Evolutionary conservation across 1,140 invertebrate species (phyloP), one percentile per base, ranked within the genome.

Genomic region (Amphibalanus amphitrite): DNA sequence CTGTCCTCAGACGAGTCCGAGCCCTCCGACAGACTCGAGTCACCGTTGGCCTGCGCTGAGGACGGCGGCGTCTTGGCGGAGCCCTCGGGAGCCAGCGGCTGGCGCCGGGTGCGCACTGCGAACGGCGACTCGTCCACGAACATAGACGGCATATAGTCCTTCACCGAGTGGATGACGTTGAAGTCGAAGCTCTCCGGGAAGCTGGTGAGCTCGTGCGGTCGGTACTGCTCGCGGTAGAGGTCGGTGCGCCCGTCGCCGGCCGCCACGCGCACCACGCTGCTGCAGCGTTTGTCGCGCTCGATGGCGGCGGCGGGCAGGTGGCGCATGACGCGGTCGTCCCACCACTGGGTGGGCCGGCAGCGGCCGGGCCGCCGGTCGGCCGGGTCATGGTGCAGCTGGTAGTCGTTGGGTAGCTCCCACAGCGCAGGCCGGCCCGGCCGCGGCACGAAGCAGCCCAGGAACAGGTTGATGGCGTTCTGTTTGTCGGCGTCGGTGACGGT

Each of bases 401-500:
- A 94, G 82, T 98, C 96, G 10, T 86, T 94, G 29, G 87, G 80
- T 40, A 91, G 83, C 75, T 95, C 92, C 95, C 95, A 98, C 70
- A 98, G 88, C 0, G 89, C 87, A 40, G 86, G 85, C 78, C 84
- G 84, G 69, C 83, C 84, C 76, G 87, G 84, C 70, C 87, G 84
- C 0, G 95, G 93, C 73, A 89, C 80, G 80, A 93, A 98, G 29
- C 95, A 83, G 15, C 97, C 97, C 69, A 99, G 83, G 81, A 99
- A 99, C 73, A 99, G 81, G 82, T 99, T 99, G 75, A 98, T 97
- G 0, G 94, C 95, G 78, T 96, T 93, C 80, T 99, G 97, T 79
- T 99, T 99, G 78, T 99, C 97, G 59, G 93, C 89, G 84, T 98
- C 96, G 78, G 93, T 96, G 81, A 99, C 99, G 0, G 96, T 97